These are phyloP conservation scores for Natator depressus DNA, from an alignment of 2,113 vertebrate genomes.

Conservation along the genomic window DNA sequence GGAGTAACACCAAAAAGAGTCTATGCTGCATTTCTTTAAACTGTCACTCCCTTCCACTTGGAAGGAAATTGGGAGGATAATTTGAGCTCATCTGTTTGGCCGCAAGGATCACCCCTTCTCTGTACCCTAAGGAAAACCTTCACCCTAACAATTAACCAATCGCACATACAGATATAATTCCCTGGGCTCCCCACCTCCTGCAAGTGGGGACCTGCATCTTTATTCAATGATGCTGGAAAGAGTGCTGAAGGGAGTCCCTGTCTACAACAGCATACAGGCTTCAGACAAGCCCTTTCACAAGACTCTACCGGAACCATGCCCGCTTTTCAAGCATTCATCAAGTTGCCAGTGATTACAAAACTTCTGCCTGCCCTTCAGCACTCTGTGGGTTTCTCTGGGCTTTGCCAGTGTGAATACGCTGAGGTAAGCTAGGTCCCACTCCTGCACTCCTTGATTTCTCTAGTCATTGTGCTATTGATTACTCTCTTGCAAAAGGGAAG, in stretches of 20 bases:
- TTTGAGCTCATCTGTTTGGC: neutral
- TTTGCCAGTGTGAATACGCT: neutral
- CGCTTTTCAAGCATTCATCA: neutral
- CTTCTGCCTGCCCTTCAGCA: neutral
- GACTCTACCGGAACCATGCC: neutral
- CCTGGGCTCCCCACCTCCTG: too few relatives aligned
- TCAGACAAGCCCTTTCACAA: neutral
- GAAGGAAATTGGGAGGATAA: neutral
- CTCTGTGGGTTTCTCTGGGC: neutral
- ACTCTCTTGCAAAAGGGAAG: neutral
- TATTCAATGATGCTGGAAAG: neutral
- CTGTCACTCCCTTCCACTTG: neutral
- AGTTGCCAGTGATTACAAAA: neutral
- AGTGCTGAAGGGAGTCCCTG: neutral
- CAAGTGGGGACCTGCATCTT: neutral
- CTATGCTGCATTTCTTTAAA: fast-evolving
- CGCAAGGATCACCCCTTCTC: neutral
- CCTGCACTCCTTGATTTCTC: neutral
- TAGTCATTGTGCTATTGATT: neutral
- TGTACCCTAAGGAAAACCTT: neutral
- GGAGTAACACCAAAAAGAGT: neutral
- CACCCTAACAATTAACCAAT: neutral
- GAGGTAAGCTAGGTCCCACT: neutral
- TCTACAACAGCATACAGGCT: neutral
- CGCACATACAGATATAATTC: neutral